Evolutionary conservation across 2,113 vertebrate genomes (phyloP), one percentile per base, ranked within the genome.

Genomic region (Amia ocellicauda): DNA sequence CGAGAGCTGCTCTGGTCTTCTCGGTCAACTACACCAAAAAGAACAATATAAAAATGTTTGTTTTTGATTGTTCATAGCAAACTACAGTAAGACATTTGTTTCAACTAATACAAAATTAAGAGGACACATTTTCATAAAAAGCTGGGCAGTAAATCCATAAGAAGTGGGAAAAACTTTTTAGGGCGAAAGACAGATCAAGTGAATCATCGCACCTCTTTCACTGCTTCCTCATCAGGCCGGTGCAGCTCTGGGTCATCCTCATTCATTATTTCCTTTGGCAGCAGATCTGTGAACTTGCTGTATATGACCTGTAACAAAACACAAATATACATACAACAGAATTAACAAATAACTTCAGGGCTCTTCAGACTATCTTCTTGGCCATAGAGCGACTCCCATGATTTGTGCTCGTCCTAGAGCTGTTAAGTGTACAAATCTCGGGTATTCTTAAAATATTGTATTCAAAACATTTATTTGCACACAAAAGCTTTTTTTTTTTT

Each of bases 261-360:
- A 62, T 94, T 94, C 75, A 97, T 86, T 58, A 99, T 91, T 69
- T 98, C 97, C 63, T 98, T 99, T 42, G 96, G 97, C 66, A 98
- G 89, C 62, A 99, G 86, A 74, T 99, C 97, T 72, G 95, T 97
- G 77, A 96, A 99, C 62, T 97, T 98, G 84, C 95, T 99, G 80
- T 96, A 99, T 79, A 98, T 83, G 71, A 99, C 92, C 97, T 98
- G 81, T 60, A 61, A 77, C 58, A 60, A 65, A 58, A 78, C 29
- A 74, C 20, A 70, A 62, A 58, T 27, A 1, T 68, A n/a, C n/a
- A n/a, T n/a, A n/a, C n/a, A 63, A 52, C n/a, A 5, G 19, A 3
- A 1, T 0, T 63, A 47, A 62, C 14, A 41, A 45, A 43, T 11
- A 40, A 54, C 14, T 51, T 17, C 1, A n/a, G n/a, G n/a, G 70